phyloP scores from a whole-genome alignment of 1,140 invertebrate genomes.

The Megalonaias nervosa region DNA sequence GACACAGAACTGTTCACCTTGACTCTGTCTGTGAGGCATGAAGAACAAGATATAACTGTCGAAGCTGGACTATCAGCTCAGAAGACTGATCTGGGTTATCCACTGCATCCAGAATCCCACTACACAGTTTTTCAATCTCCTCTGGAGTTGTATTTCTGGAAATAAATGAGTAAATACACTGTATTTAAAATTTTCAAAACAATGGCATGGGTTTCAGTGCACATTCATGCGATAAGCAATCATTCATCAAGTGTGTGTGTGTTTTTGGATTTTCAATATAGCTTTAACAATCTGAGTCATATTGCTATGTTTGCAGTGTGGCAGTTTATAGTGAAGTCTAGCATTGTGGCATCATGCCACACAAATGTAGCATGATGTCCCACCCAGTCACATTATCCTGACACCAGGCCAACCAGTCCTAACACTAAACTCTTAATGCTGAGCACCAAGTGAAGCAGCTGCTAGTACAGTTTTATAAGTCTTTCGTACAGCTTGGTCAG shows the following conservation, averaged over 20 bases:
- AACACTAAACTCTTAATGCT: not conserved
- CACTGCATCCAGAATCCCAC: conserved; percentile 42
- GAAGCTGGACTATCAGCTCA: conserved; percentile 50
- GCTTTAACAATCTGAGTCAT: not conserved
- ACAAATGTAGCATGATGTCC: too few relatives aligned
- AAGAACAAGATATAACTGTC: conserved; percentile 58
- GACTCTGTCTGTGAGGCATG: conserved; percentile 53
- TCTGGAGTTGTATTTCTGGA: conserved; percentile 55
- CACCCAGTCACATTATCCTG: too few relatives aligned
- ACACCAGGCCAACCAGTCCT: too few relatives aligned
- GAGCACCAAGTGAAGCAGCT: not conserved
- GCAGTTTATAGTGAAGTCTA: too few relatives aligned
- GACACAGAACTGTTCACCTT: conserved; percentile 36
- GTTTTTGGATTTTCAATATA: not conserved
- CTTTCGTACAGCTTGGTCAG: too few relatives aligned
- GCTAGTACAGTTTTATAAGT: too few relatives aligned
- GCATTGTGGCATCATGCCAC: too few relatives aligned
- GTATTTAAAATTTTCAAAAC: not conserved
- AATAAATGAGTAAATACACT: conserved; percentile 5
- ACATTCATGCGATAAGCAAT: not conserved
- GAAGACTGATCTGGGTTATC: conserved; percentile 52
- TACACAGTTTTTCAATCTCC: conserved; percentile 58
- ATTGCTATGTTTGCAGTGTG: not conserved
- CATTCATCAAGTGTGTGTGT: not conserved
- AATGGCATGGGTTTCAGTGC: not conserved